phyloP scores from a whole-genome alignment of 1,140 invertebrate genomes.

The Macrobrachium nipponense region DNA sequence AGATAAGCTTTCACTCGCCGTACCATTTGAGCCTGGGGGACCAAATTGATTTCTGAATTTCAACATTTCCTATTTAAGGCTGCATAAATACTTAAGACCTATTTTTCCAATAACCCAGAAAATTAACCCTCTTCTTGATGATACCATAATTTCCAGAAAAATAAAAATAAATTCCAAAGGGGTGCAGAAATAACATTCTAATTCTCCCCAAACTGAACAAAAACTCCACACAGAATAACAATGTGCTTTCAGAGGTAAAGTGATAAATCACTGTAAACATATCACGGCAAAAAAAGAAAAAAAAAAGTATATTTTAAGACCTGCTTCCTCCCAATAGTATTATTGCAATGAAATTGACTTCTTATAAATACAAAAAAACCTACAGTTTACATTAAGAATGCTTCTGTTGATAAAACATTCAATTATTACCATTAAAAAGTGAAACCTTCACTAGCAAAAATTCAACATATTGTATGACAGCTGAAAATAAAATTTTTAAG shows the following conservation, averaged over 20 bases:
- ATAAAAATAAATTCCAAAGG: constrained; percentile 32
- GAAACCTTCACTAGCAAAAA: too few species aligned
- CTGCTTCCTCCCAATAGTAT: too few species aligned
- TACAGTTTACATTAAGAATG: too few species aligned
- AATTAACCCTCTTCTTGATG: too few species aligned
- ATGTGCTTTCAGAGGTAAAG: too few species aligned
- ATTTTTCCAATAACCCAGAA: too few species aligned
- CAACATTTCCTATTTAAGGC: too few species aligned
- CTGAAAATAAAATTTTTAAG: background rate
- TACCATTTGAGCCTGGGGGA: constrained; percentile 89
- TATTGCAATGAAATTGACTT: too few species aligned
- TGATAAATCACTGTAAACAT: background rate
- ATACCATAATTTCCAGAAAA: background rate
- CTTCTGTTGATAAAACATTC: background rate
- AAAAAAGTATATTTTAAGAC: too few species aligned
- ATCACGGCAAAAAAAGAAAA: too few species aligned
- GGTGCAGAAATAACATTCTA: background rate
- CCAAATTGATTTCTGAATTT: constrained; percentile 27
- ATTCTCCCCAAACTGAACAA: background rate
- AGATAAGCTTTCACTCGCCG: constrained; percentile 95
- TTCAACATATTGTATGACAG: background rate
- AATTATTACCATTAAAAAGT: background rate
- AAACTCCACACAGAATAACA: background rate
- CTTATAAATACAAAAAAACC: too few species aligned
- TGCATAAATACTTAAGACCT: too few species aligned